Evolutionary conservation across 92 coral and sea anemone genomes (phyloP).

Genomic region (Palythoa grandiflora): DNA sequence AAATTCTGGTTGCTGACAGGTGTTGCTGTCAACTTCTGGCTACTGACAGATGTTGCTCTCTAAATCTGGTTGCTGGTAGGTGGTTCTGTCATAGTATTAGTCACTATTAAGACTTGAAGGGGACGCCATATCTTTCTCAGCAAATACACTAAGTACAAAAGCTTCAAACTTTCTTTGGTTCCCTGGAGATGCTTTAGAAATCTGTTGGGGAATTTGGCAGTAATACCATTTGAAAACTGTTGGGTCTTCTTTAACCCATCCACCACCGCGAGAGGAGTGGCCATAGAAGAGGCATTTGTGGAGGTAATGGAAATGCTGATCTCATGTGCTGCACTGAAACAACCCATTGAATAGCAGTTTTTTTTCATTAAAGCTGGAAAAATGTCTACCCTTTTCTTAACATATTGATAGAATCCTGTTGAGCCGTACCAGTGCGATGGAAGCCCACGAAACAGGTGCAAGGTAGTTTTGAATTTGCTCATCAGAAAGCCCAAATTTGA

Average conservation of each 20-base stretch:
- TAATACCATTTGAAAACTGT: constrained; percentile 42
- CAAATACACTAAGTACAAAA: neutral
- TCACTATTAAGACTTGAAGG: neutral
- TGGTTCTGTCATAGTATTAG: neutral
- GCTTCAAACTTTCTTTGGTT: constrained; percentile 4
- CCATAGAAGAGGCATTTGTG: constrained; percentile 50
- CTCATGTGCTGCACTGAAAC: constrained; percentile 35
- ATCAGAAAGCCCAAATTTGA: constrained; percentile 4
- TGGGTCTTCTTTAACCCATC: constrained; percentile 9
- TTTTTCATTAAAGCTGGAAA: neutral
- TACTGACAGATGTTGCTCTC: neutral
- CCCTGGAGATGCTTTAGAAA: neutral
- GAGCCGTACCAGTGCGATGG: constrained; percentile 49
- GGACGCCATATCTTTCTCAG: neutral
- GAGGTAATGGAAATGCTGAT: constrained; percentile 49
- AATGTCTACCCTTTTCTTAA: constrained; percentile 1
- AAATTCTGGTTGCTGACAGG: neutral
- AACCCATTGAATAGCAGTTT: constrained; percentile 1
- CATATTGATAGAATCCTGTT: constrained; percentile 32
- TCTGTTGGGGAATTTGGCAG: constrained; percentile 18
- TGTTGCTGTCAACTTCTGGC: neutral
- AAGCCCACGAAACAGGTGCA: constrained; percentile 34
- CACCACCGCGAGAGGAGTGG: constrained; percentile 21
- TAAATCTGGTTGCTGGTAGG: neutral
- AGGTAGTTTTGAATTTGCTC: neutral